These are phyloP conservation scores for Agonopterix alstromeriana DNA, from an alignment of 2,888 invertebrate genomes.

Conservation along the genomic window DNA sequence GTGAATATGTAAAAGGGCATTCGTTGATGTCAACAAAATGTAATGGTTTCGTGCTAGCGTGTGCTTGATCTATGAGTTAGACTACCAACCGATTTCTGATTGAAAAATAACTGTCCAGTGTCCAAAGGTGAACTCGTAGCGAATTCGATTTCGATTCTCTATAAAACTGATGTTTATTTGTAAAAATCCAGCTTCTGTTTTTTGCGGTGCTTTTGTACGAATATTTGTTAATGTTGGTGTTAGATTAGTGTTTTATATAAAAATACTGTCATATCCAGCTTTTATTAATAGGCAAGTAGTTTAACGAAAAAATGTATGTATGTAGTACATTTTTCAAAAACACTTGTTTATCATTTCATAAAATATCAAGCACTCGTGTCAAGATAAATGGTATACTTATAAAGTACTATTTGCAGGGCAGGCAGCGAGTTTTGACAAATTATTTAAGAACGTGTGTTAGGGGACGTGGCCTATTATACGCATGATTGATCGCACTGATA, in stretches of 20 bases:
- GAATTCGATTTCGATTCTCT: not conserved
- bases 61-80: conserved; percentile 62
- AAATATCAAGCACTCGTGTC: conserved; percentile 35
- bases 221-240: not conserved
- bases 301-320: no score
- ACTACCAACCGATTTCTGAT: conserved; percentile 47
- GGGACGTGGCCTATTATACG: conserved; percentile 61
- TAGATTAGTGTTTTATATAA: no score
- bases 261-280: no score
- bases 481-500: conserved; percentile 68
- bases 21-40: conserved; percentile 73
- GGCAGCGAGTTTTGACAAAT: conserved; percentile 69
- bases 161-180: not conserved
- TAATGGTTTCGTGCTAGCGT: conserved; percentile 69
- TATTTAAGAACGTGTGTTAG: conserved; percentile 73
- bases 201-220: no score
- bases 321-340: not conserved
- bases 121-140: not conserved
- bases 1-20: conserved; percentile 73
- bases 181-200: no score
- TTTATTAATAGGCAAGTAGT: no score
- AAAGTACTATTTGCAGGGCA: conserved; percentile 39
- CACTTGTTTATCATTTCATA: conserved; percentile 14
- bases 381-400: conserved; percentile 46
- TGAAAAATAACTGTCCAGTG: conserved; percentile 24